Percentiles rank a stretch among this genome's conserved stretches.
Evolutionary conservation across 2,888 invertebrate species (phyloP).

Genomic region (Pedicia rivosa): DNA sequence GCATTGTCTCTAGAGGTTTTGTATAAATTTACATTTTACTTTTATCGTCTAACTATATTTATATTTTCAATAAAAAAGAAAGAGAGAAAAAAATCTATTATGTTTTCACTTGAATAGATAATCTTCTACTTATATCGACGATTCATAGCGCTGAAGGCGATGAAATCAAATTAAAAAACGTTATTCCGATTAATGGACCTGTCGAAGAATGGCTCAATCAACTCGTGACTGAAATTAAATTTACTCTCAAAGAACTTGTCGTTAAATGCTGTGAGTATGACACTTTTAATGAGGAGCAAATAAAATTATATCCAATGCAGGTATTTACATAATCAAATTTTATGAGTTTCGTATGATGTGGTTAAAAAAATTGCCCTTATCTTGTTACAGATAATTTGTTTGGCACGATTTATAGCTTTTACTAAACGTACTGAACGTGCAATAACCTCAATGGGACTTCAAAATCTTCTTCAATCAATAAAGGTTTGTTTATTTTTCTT

Average conservation of each 20-base stretch:
- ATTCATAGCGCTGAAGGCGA: constrained; percentile 34
- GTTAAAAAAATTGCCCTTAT: too few relatives aligned
- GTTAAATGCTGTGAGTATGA: constrained; percentile 35
- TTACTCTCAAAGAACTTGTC: constrained; percentile 53
- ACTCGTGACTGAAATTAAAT: constrained; percentile 69
- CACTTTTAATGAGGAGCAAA: constrained; percentile 34
- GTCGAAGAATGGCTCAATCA: constrained; percentile 33
- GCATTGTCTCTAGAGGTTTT: constrained; percentile 36
- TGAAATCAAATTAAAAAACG: constrained; percentile 18
- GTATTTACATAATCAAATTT: too few relatives aligned
- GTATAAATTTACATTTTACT: too few relatives aligned
- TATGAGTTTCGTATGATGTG: too few relatives aligned
- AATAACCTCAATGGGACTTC: constrained; percentile 46
- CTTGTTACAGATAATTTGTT: constrained; percentile 57
- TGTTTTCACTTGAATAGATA: too few relatives aligned
- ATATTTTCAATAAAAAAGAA: too few relatives aligned
- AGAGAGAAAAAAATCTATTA: too few relatives aligned
- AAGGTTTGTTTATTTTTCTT: constrained; percentile 3
- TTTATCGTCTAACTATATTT: too few relatives aligned
- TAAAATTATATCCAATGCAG: constrained; percentile 32
- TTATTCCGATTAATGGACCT: constrained; percentile 24
- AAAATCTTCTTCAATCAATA: constrained; percentile 21
- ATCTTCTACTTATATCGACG: constrained; percentile 46
- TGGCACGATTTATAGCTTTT: constrained; percentile 72
- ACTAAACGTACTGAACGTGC: constrained; percentile 72